These are phyloP conservation scores for Diuraphis noxia DNA, from an alignment of 1,140 invertebrate genomes.

Conservation along the genomic window DNA sequence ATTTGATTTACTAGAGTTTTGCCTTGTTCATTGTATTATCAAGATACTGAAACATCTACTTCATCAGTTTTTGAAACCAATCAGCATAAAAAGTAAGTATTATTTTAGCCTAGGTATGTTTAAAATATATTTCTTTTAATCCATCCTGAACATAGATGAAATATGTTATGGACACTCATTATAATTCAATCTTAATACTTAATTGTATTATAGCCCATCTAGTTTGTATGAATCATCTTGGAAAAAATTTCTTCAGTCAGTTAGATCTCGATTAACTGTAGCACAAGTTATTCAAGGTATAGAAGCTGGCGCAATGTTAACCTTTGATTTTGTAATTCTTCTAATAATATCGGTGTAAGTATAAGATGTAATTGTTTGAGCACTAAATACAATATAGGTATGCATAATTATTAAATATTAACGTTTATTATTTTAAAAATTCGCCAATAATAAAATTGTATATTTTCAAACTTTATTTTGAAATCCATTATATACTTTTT, in stretches of 20 bases:
- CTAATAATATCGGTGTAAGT: constrained; percentile 70
- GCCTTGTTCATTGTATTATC: constrained; percentile 54
- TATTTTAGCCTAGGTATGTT: neutral
- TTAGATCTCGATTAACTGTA: constrained; percentile 69
- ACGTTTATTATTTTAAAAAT: too few relatives aligned
- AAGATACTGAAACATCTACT: neutral
- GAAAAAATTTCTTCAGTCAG: constrained; percentile 66
- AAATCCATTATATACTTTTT: neutral
- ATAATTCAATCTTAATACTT: neutral
- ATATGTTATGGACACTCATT: neutral
- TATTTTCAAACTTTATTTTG: neutral
- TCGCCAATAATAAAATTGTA: too few relatives aligned
- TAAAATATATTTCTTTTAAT: neutral
- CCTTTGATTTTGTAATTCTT: constrained; percentile 75
- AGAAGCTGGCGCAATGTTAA: constrained; percentile 68
- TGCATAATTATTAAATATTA: too few relatives aligned
- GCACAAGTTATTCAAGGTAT: constrained; percentile 73
- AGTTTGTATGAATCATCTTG: constrained; percentile 59
- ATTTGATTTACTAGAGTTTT: constrained; percentile 50
- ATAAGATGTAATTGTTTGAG: neutral
- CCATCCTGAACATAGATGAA: neutral
- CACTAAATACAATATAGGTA: neutral
- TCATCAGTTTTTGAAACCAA: neutral
- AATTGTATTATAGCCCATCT: neutral
- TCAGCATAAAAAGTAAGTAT: constrained; percentile 12